A percentile compares a stretch with the other conserved stretches of the same genome.
Evolutionary conservation across 2,797 vertebrate genomes (phyloP).

Genomic region (Myiotriccus ornatus): DNA sequence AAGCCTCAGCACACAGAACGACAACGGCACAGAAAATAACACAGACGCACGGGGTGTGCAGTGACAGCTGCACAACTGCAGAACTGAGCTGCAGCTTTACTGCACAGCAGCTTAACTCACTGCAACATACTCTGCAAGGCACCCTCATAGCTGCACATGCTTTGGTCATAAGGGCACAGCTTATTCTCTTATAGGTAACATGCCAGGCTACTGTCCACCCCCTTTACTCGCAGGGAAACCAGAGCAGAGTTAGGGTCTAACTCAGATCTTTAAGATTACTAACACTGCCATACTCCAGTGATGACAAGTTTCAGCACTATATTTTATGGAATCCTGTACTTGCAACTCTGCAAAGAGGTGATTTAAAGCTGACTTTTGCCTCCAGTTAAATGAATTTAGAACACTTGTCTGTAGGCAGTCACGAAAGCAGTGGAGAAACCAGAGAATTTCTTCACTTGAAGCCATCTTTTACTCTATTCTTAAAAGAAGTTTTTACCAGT

Average conservation of each 20-base stretch:
- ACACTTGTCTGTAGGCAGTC: not conserved
- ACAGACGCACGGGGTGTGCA: not conserved
- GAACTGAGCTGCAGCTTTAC: not conserved
- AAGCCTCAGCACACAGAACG: accelerated
- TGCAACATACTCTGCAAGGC: not conserved
- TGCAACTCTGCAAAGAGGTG: not conserved
- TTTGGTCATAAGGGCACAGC: not conserved
- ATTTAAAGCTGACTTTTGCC: not conserved
- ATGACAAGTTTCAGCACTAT: not conserved
- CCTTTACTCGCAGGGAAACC: not conserved
- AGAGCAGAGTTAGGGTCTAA: not conserved
- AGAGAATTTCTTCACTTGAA: not conserved
- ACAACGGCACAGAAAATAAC: not conserved
- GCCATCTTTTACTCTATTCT: not conserved
- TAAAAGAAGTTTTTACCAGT: not conserved
- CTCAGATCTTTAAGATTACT: not conserved
- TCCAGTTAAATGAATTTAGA: not conserved
- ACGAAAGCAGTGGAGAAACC: not conserved
- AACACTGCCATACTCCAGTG: not conserved
- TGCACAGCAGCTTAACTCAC: not conserved
- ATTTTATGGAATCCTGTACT: not conserved
- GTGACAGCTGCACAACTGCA: not conserved
- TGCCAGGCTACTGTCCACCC: not conserved
- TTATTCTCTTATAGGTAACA: not conserved
- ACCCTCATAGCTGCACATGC: not conserved